Percentiles rank a stretch among this genome's conserved stretches.
Conservation (phyloP, 1,140 invertebrate species). For the Pogonognathellus flavescens region DNA sequence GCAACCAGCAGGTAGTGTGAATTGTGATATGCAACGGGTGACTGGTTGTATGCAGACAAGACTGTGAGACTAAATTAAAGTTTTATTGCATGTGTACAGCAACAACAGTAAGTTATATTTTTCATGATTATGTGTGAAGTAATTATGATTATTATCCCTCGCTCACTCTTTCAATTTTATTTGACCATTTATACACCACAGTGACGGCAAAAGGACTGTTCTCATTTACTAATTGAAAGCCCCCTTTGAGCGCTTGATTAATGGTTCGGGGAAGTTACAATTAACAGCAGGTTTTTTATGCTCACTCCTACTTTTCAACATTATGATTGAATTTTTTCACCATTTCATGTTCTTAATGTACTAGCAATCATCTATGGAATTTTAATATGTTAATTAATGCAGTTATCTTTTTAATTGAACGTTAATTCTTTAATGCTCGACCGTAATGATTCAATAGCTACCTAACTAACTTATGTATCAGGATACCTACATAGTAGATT, state of each 20-base stretch:
- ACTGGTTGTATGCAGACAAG: slow-evolving; percentile 7
- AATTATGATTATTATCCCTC: slow-evolving; percentile 47
- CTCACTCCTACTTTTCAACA: slow-evolving; percentile 19
- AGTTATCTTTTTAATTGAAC: slow-evolving; percentile 7
- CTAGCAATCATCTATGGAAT: not conserved
- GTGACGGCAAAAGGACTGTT: not conserved
- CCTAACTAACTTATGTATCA: not conserved
- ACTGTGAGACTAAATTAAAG: slow-evolving; percentile 14
- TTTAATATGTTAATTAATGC: slow-evolving; percentile 28
- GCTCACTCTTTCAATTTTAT: slow-evolving; percentile 38
- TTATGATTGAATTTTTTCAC: slow-evolving; percentile 16
- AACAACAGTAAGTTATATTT: slow-evolving; percentile 37
- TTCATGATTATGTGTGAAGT: slow-evolving; percentile 49
- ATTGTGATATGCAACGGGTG: not conserved
- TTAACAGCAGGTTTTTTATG: slow-evolving; percentile 27
- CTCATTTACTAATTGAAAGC: slow-evolving; percentile 45
- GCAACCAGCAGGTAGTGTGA: no score
- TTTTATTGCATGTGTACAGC: slow-evolving; percentile 29
- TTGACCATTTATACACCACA: slow-evolving; percentile 1
- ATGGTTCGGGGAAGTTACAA: slow-evolving; percentile 37
- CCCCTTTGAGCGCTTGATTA: slow-evolving; percentile 44
- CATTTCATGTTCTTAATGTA: not conserved
- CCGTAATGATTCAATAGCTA: no score
- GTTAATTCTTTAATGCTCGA: slow-evolving; percentile 3
- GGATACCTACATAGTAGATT: slow-evolving; percentile 17